phyloP scores from a whole-genome alignment of 2,888 invertebrate species.

The Balanococcus diminutus region DNA sequence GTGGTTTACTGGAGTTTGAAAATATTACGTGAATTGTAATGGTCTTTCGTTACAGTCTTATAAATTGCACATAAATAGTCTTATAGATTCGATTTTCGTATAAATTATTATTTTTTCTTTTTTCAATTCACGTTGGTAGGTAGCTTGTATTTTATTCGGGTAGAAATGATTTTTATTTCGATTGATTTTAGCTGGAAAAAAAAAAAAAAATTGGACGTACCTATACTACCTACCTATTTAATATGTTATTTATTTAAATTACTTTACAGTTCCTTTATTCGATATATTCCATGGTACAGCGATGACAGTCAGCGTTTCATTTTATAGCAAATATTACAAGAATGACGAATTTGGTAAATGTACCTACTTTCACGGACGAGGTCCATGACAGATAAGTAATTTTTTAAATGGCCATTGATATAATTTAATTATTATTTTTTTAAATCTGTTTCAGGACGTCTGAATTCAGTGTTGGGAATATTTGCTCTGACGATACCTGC shows the following conservation, averaged over 20 bases:
- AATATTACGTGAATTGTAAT: neutral
- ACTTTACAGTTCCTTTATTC: constrained; percentile 55
- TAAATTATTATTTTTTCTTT: no score
- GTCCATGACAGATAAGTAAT: no score
- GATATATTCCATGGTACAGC: constrained; percentile 56
- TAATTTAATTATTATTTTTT: neutral
- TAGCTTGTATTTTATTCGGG: no score
- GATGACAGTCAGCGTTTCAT: constrained; percentile 50
- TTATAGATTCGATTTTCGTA: no score
- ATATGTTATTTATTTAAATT: neutral
- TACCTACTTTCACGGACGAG: no score
- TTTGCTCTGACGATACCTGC: neutral
- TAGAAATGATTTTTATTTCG: no score
- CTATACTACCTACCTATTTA: neutral
- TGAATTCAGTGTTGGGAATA: neutral
- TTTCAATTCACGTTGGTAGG: no score
- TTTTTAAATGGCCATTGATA: no score
- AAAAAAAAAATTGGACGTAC: no score
- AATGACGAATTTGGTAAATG: constrained; percentile 51
- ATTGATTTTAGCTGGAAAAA: no score
- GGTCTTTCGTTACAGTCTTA: no score
- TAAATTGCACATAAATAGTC: no score
- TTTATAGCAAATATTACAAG: constrained; percentile 53
- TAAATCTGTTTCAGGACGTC: neutral
- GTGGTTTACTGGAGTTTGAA: neutral